A percentile compares a stretch with the other conserved stretches of the same genome.
These are phyloP conservation scores for Astropecten irregularis DNA, from an alignment of 53 echinoderm and acorn worm species.

Conservation along the genomic window DNA sequence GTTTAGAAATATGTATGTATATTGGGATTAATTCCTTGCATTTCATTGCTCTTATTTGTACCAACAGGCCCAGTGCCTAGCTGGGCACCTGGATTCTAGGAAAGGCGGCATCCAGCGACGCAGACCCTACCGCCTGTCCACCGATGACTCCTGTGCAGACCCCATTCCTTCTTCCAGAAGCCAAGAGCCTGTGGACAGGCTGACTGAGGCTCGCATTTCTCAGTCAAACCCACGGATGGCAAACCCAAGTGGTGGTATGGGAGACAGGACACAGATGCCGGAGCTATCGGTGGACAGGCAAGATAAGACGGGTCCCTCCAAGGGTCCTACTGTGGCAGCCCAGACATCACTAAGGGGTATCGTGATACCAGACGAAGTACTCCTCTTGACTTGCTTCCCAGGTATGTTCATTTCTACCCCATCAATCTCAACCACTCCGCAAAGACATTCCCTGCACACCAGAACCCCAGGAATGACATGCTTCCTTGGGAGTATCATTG, in stretches of 20 bases:
- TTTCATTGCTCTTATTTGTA: not conserved
- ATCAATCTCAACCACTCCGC: no score
- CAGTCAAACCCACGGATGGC: no score
- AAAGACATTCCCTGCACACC: no score
- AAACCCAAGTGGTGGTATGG: no score
- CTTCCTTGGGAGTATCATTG: no score
- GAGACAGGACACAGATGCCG: no score
- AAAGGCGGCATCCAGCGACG: not conserved
- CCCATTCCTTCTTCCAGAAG: no score
- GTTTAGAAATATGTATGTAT: no score
- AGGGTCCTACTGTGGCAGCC: not conserved
- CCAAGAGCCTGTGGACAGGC: no score
- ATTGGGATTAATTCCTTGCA: no score
- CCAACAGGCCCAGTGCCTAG: not conserved
- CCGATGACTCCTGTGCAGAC: constrained; percentile 18
- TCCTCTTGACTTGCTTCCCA: constrained; percentile 42
- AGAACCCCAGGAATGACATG: no score
- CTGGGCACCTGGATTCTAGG: constrained; percentile 20
- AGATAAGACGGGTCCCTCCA: not conserved
- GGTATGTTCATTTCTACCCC: not conserved
- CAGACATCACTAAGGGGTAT: not conserved
- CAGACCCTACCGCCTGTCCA: not conserved
- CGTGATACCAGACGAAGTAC: constrained; percentile 22
- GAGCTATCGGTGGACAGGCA: constrained; percentile 34
- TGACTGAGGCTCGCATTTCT: no score